Evolutionary conservation across 2,113 vertebrate genomes (phyloP).

Genomic region (Cyprinodon brontotheroides): DNA sequence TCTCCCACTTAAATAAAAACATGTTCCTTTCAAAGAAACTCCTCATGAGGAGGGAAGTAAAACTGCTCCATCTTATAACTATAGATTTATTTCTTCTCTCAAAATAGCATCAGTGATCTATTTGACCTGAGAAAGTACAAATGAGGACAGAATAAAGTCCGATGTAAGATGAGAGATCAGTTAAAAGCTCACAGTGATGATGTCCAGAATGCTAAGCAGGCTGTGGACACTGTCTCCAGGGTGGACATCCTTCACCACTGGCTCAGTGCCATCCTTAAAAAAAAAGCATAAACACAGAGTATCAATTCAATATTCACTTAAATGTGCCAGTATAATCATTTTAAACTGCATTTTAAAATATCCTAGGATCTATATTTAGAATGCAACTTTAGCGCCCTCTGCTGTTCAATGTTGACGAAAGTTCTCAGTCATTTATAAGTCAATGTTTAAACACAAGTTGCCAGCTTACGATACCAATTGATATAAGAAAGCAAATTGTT

Average conservation of each 20-base stretch:
- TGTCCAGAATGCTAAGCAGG: conserved; percentile 94
- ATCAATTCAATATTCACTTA: background rate
- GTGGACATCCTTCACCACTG: conserved; percentile 91
- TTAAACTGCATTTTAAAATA: background rate
- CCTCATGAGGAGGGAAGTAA: background rate
- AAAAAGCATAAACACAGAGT: background rate
- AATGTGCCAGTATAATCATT: background rate
- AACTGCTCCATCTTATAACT: background rate
- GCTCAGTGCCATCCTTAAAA: conserved; percentile 88
- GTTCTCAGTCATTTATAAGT: background rate
- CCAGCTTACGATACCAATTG: background rate
- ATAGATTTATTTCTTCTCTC: background rate
- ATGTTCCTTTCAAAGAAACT: background rate
- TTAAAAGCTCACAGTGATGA: conserved; percentile 88
- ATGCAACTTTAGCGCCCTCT: conserved; percentile 9
- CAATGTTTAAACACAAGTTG: background rate
- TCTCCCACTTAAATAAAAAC: background rate
- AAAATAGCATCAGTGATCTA: background rate
- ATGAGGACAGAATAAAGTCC: conserved; percentile 7
- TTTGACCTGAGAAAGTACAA: background rate
- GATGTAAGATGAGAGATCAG: conserved; percentile 7
- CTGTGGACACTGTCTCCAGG: conserved; percentile 96
- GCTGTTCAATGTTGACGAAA: background rate
- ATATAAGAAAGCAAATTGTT: background rate
- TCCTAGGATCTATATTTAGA: background rate